Evolutionary conservation across 2,888 invertebrate genomes (phyloP).

Genomic region (Anodontia alba): DNA sequence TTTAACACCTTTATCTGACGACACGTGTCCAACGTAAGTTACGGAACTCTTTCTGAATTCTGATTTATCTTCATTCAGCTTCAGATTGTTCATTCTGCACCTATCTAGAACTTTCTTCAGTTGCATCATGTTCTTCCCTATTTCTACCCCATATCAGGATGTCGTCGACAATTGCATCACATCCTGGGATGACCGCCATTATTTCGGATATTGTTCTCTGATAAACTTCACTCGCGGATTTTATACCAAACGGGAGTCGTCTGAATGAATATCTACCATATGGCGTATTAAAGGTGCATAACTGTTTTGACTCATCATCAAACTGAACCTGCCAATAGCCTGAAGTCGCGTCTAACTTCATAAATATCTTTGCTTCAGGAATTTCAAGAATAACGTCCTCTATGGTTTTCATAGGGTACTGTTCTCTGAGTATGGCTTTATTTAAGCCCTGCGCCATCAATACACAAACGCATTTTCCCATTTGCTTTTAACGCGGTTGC

Average conservation of each 20-base stretch:
- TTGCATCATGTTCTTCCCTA: conserved; percentile 40
- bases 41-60: conserved; percentile 29
- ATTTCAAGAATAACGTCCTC: conserved; percentile 53
- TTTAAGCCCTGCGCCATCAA: conserved; percentile 59
- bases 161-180: conserved; percentile 51
- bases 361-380: conserved; percentile 47
- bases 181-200: conserved; percentile 36
- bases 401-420: conserved; percentile 56
- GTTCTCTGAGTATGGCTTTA: conserved; percentile 51
- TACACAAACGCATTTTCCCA: conserved; percentile 46
- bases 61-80: conserved; percentile 45
- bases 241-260: conserved; percentile 47
- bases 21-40: conserved; percentile 40
- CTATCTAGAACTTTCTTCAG: conserved; percentile 29
- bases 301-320: conserved; percentile 32
- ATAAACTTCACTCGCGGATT: conserved; percentile 44
- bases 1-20: conserved; percentile 26
- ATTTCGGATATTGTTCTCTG: conserved; percentile 43
- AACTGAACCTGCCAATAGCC: conserved; percentile 55
- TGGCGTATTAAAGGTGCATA: conserved; percentile 52
- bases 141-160: conserved; percentile 43
- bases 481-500: conserved; percentile 52
- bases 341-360: conserved; percentile 45
- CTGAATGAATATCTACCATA: conserved; percentile 44
- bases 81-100: conserved; percentile 34